Evolutionary conservation across 2,888 invertebrate genomes (phyloP), one percentile per base, ranked within the genome.

Genomic region (Leptogaster cylindrica): DNA sequence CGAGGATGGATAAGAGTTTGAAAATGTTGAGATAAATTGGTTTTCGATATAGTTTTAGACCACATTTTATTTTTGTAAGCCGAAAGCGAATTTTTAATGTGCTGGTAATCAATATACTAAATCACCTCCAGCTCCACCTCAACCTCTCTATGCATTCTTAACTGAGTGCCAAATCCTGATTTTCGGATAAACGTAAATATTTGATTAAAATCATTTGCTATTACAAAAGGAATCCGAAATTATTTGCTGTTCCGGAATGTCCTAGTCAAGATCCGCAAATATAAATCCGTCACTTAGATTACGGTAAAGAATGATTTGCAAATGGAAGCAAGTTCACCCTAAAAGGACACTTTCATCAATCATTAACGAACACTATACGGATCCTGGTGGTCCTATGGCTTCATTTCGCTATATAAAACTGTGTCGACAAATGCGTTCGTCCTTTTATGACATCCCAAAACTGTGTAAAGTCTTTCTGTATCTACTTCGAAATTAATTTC

Each of bases 401-500:
- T 8, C 33, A 14, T 14, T 52, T 7, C 39, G 31, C 36, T 20
- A 6, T 12, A 6, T 12, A 8, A 23, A n/a, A 18, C 46, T n/a
- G 23, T 46, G 36, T 39, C 36, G 10, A 31, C 25, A 41, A n/a
- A 55, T 36, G 36, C 39, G 55, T 55, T 16, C 16, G 8, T 18
- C 55, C 18, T 23, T 55, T 55, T 36, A 55, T 55, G 23, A 39
- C 55, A 8, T 7, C 55, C 55, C 39, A 55, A 55, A 27, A 39
- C 55, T 36, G 14, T 55, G 39, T 39, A 36, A 12, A 36, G 36
- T 12, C 55, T 39, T 55, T 39, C 55, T 36, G 36, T 36, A 55
- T 55, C 36, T 55, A 39, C 55, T 55, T 39, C 23, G 55, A 55
- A 55, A 55, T 55, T 55, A 55, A 55, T 55, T 55, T 55, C 55